Conservation (phyloP, 2,888 invertebrate species). For the Spialia ferax region DNA sequence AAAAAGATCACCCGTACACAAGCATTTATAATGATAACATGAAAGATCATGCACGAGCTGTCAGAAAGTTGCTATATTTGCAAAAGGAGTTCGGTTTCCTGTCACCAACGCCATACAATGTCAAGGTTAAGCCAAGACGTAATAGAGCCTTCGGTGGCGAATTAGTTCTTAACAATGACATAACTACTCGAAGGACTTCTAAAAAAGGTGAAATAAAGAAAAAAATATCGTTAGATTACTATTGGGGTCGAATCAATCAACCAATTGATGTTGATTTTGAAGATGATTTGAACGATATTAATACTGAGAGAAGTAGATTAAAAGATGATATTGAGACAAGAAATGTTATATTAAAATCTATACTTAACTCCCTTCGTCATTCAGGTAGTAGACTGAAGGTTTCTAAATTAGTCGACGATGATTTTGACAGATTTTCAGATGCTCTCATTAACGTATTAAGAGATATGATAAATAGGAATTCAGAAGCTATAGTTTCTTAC, state of each 20-base stretch:
- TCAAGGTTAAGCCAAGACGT: background rate
- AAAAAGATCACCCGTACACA: conserved; percentile 45
- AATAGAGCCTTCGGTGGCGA: background rate
- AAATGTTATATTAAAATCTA: background rate
- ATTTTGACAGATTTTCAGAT: conserved; percentile 46
- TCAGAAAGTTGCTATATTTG: conserved; percentile 53
- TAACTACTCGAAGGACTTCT: conserved; percentile 23
- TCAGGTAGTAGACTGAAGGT: background rate
- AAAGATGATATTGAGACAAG: background rate
- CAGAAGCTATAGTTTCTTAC: conserved; percentile 56
- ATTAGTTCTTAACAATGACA: background rate
- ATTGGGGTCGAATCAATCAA: conserved; percentile 6
- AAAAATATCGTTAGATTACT: conserved; percentile 45
- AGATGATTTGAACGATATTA: background rate
- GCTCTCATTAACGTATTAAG: conserved; percentile 56
- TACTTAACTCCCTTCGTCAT: background rate
- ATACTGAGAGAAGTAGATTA: background rate
- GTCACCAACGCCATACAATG: conserved; percentile 11
- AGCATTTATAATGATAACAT: conserved; percentile 45
- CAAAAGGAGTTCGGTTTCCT: conserved; percentile 49
- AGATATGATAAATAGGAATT: conserved; percentile 60
- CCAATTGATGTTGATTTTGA: conserved; percentile 8
- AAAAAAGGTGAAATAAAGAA: conserved; percentile 3
- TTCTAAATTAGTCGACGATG: background rate
- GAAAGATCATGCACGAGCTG: conserved; percentile 53